A percentile compares a stretch with the other conserved stretches of the same genome.
Conservation (phyloP, 2,113 vertebrate genomes). For the Gallinago undulata region DNA sequence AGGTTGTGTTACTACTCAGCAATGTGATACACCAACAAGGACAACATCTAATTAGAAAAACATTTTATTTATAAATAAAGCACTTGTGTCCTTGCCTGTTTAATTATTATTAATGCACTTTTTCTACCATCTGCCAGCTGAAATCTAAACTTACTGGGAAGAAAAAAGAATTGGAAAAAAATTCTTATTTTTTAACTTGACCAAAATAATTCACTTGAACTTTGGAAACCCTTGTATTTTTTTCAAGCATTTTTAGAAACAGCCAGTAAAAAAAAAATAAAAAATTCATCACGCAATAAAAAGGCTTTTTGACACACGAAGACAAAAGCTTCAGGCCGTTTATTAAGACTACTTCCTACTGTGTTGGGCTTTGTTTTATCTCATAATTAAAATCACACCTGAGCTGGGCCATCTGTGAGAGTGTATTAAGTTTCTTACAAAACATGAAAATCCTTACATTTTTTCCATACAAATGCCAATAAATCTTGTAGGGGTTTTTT, state of each 20-base stretch:
- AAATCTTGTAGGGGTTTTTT: conserved; percentile 23
- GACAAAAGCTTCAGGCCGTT: conserved; percentile 74
- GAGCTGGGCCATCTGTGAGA: conserved; percentile 77
- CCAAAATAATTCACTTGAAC: background rate
- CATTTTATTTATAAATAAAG: background rate
- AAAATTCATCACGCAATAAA: conserved; percentile 46
- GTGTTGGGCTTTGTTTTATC: conserved; percentile 71
- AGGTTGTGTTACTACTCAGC: background rate
- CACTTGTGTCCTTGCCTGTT: background rate
- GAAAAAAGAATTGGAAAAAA: background rate
- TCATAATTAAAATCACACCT: conserved; percentile 82
- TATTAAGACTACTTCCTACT: conserved; percentile 78
- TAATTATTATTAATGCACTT: background rate
- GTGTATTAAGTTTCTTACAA: conserved; percentile 67
- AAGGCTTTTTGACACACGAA: conserved; percentile 69
- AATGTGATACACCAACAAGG: background rate
- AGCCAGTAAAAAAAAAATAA: conserved; percentile 20
- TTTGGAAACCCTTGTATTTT: background rate
- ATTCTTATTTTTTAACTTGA: background rate
- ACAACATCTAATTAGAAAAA: background rate
- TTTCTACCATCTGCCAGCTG: background rate
- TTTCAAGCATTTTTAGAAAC: conserved; percentile 49
- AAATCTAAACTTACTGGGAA: background rate
- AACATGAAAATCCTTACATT: conserved; percentile 63
- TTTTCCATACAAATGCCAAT: conserved; percentile 52